Percentiles rank a stretch among this genome's conserved stretches.
Evolutionary conservation across 2,888 invertebrate species (phyloP).

Genomic region (Epirrhoe tristata): DNA sequence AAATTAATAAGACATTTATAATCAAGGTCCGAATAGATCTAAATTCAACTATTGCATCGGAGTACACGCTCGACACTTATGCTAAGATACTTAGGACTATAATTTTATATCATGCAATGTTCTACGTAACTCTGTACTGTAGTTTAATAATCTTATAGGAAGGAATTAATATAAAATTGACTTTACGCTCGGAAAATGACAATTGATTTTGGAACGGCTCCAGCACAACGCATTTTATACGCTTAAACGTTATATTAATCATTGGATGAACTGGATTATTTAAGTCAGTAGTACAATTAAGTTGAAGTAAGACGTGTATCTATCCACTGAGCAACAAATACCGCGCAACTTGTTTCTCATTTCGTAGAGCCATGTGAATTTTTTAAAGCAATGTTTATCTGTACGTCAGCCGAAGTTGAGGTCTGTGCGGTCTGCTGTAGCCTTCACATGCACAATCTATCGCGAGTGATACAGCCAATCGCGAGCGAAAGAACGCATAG

Average conservation of each 20-base stretch:
- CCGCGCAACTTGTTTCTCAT: no score
- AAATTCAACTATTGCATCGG: constrained; percentile 12
- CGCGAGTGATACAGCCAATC: no score
- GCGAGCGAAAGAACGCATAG: no score
- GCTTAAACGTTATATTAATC: constrained; percentile 8
- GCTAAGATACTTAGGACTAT: constrained; percentile 46
- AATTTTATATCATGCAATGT: constrained; percentile 67
- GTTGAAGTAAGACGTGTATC: no score
- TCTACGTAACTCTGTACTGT: constrained; percentile 61
- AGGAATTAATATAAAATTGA: constrained; percentile 82
- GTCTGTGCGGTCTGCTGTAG: no score
- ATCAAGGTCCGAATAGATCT: background rate
- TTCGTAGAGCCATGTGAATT: no score
- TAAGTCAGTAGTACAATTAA: background rate
- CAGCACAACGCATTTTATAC: constrained; percentile 17
- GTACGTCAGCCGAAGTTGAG: no score
- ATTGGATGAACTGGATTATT: background rate
- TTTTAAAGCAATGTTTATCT: no score
- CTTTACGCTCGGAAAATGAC: constrained; percentile 42
- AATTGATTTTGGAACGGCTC: constrained; percentile 12
- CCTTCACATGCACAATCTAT: no score
- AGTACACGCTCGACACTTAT: constrained; percentile 20
- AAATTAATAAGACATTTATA: constrained; percentile 3
- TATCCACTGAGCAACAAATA: no score
- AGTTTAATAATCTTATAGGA: constrained; percentile 78